These are phyloP conservation scores for Aethes cnicana DNA, from an alignment of 2,888 invertebrate species.

Conservation along the genomic window DNA sequence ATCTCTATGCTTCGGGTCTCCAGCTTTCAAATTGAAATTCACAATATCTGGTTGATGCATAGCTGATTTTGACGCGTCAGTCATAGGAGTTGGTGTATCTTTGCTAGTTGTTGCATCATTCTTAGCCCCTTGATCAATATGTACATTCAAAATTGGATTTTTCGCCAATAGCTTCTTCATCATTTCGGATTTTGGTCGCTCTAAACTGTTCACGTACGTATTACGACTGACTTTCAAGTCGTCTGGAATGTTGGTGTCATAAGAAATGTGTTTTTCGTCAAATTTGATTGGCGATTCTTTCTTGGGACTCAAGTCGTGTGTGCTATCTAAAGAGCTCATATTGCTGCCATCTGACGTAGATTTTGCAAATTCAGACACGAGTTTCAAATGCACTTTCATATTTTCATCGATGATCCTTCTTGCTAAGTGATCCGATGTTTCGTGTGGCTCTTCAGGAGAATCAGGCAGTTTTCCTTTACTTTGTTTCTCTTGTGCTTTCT, in stretches of 20 bases:
- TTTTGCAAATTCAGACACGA: slow-evolving; percentile 76
- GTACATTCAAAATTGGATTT: slow-evolving; percentile 75
- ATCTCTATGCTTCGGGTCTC: slow-evolving; percentile 57
- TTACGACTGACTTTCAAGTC: slow-evolving; percentile 85
- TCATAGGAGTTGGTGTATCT: slow-evolving; percentile 54
- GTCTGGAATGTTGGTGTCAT: slow-evolving; percentile 84
- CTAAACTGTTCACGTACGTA: slow-evolving; percentile 82
- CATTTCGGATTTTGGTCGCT: slow-evolving; percentile 84
- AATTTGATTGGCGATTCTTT: slow-evolving; percentile 59
- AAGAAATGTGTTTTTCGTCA: slow-evolving; percentile 72
- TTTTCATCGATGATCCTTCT: slow-evolving; percentile 76
- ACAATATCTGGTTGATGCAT: slow-evolving; percentile 78
- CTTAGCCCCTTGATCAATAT: slow-evolving; percentile 65
- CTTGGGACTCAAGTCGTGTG: slow-evolving; percentile 54
- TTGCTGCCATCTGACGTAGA: slow-evolving; percentile 75
- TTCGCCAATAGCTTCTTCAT: slow-evolving; percentile 82
- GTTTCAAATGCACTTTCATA: slow-evolving; percentile 73
- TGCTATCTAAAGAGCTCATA: slow-evolving; percentile 67
- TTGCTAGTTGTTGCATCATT: slow-evolving; percentile 59
- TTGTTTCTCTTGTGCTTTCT: slow-evolving; percentile 51
- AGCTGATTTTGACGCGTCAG: slow-evolving; percentile 69
- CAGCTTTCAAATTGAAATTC: slow-evolving; percentile 71
- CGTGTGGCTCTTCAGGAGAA: slow-evolving; percentile 59
- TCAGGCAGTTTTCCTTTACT: slow-evolving; percentile 51
- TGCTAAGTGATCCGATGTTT: slow-evolving; percentile 74